phyloP scores from a whole-genome alignment of 23 tunicate genomes.

The Phallusia fumigata region DNA sequence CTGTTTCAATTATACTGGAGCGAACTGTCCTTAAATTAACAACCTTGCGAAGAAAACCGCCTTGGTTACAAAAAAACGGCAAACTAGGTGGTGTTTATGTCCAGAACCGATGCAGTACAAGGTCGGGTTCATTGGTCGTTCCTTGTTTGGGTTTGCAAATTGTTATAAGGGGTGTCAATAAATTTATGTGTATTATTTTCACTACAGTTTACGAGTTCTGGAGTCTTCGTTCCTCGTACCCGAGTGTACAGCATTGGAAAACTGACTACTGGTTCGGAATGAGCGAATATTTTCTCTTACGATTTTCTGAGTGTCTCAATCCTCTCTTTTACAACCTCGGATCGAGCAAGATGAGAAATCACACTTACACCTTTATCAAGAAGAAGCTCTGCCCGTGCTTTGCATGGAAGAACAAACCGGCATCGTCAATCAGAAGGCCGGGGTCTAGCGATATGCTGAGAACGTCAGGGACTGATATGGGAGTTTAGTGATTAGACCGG shows the following conservation, averaged over 20 bases:
- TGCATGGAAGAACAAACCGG: neutral
- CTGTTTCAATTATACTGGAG: too few species aligned
- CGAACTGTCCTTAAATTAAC: too few species aligned
- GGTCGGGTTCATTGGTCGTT: too few species aligned
- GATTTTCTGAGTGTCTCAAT: conserved; percentile 84
- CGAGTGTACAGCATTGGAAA: conserved; percentile 30
- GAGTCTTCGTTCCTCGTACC: conserved; percentile 24
- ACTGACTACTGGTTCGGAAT: conserved; percentile 87
- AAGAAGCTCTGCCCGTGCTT: conserved; percentile 26
- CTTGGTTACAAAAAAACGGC: too few species aligned
- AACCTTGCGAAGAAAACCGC: too few species aligned
- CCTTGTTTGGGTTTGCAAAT: too few species aligned
- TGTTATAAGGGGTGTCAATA: too few species aligned
- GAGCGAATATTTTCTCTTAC: conserved; percentile 54
- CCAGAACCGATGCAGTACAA: too few species aligned
- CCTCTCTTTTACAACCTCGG: conserved; percentile 90
- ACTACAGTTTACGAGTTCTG: conserved; percentile 59
- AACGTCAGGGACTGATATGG: neutral
- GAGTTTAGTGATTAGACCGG: neutral
- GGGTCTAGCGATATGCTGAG: neutral
- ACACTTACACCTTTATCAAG: conserved; percentile 25
- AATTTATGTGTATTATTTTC: neutral
- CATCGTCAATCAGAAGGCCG: neutral
- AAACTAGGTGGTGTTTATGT: too few species aligned
- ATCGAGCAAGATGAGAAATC: conserved; percentile 60